phyloP scores from a whole-genome alignment of 64 coral and sea anemone genomes.

The Astreopora myriophthalma region DNA sequence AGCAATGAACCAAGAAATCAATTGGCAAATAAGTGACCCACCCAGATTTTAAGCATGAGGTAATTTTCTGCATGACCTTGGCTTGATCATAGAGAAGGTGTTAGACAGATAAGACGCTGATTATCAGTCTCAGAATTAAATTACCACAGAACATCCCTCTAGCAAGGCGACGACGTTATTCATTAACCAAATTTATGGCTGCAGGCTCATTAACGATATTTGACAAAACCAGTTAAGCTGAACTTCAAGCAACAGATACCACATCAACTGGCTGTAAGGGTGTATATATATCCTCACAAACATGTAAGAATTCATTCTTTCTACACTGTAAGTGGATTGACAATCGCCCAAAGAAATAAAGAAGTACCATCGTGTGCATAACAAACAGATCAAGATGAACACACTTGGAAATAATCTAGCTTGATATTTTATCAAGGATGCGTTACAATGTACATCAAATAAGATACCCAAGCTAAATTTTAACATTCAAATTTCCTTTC shows the following conservation, averaged over 20 bases:
- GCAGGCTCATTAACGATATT: neutral
- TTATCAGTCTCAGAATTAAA: neutral
- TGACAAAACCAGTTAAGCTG: neutral
- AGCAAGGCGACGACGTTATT: neutral
- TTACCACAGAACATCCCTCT: neutral
- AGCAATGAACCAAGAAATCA: too few relatives aligned
- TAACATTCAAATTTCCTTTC: neutral
- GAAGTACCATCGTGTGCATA: neutral
- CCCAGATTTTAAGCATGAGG: too few relatives aligned
- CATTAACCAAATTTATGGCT: neutral
- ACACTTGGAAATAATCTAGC: neutral
- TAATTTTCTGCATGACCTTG: too few relatives aligned
- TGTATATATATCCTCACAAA: neutral
- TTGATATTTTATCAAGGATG: neutral
- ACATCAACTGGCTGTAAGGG: neutral
- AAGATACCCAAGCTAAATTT: too few relatives aligned
- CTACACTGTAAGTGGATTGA: too few relatives aligned
- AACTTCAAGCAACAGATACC: neutral
- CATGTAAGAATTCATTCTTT: too few relatives aligned
- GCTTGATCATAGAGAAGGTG: too few relatives aligned
- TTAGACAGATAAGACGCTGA: too few relatives aligned
- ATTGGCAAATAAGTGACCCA: too few relatives aligned
- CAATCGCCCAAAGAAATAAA: too few relatives aligned
- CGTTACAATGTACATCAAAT: too few relatives aligned
- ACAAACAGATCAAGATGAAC: neutral